phyloP scores from a whole-genome alignment of 2,797 vertebrate genomes.

The Sitta carolinensis region DNA sequence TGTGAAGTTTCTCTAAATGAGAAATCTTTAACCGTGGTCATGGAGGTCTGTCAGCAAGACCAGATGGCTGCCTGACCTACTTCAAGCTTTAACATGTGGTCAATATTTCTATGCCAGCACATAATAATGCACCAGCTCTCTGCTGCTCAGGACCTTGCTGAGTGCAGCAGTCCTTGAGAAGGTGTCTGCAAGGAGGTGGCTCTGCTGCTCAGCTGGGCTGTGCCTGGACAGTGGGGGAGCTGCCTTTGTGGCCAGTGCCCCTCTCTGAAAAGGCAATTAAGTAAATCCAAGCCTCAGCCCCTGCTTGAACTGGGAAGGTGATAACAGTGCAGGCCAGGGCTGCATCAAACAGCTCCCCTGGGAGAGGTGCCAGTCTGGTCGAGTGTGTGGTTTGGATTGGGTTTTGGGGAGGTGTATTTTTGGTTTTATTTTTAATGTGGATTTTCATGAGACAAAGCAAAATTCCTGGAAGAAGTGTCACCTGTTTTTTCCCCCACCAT shows the following conservation, averaged over 20 bases:
- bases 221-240: neutral
- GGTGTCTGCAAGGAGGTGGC: fast-evolving
- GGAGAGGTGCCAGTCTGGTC: neutral
- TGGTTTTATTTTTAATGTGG: neutral
- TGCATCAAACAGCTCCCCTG: neutral
- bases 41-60: neutral
- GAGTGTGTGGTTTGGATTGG: fast-evolving
- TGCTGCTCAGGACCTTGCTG: neutral
- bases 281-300: neutral
- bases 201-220: neutral
- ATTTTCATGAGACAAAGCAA: neutral
- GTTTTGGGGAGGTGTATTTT: neutral
- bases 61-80: constrained; percentile 52
- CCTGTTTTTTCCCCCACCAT: neutral
- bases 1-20: neutral
- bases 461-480: neutral
- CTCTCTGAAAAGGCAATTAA: neutral
- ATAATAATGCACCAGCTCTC: neutral
- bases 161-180: neutral
- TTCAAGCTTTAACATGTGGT: neutral
- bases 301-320: neutral
- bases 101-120: neutral
- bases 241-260: neutral
- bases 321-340: fast-evolving
- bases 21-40: fast-evolving